Base-by-base conservation (phyloP, 2,797 vertebrate genomes). In the Lycodopsis pacificus region DNA sequence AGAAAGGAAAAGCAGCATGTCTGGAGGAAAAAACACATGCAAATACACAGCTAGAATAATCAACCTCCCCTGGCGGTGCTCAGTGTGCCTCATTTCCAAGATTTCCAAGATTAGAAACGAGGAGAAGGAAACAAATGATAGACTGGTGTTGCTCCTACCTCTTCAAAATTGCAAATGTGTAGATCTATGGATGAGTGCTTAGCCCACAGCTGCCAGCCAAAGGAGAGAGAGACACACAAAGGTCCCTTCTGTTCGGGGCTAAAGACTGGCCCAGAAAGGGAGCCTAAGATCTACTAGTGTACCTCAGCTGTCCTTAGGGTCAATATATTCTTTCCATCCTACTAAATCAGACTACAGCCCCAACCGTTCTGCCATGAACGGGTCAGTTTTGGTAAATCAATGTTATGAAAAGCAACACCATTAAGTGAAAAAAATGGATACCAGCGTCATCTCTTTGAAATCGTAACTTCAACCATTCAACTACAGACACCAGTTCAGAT, bases 231-330 rank as follows among this genome's bases (percentile, higher is more conserved):
- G 77, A 91, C 91, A 92, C 87, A 92, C 87, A 92, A 92, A 89
- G 86, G 69, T 86, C 89, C 86, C 92, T 88, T 93, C 89, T 94
- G 87, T 93, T 88, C 83, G 32, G 78, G 69, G 90, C 83, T 79
- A 90, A 91, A 88, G 88, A 89, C 86, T 76, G 82, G 91, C 92
- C 86, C 87, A 89, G 89, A 91, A 89, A 90, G 90, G 71, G 74
- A 87, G 86, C 88, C 86, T 90, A 92, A 91, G 88, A 88, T 91
- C 88, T 91, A 83, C 90, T 87, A 82, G 91, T 91, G 92, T 91
- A 91, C 81, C 88, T 94, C 91, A 93, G 93, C 94, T 95, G 93
- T 93, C 91, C 85, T 74, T 83, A 88, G 90, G 90, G 92, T 94
- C 90, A 91, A 87, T 87, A 90, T 84, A 90, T 82, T 76, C 82